Conservation (phyloP, 1,140 invertebrate genomes). For the Formica exsecta region DNA sequence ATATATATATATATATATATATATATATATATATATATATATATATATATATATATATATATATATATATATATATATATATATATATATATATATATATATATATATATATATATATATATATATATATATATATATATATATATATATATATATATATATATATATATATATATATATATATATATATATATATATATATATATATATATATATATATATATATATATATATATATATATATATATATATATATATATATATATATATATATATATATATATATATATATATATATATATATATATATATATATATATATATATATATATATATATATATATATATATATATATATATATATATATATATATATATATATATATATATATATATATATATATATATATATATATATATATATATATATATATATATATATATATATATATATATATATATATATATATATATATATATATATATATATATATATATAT, state of each 20-base stretch:
- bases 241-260: background rate
- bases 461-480: background rate
- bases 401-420: background rate
- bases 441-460: background rate
- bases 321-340: background rate
- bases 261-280: background rate
- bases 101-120: background rate
- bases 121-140: background rate
- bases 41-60: background rate
- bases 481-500: background rate
- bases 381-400: background rate
- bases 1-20: background rate
- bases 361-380: background rate
- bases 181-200: background rate
- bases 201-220: background rate
- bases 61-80: background rate
- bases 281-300: background rate
- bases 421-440: background rate
- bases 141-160: background rate
- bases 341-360: background rate
- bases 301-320: background rate
- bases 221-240: background rate
- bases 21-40: background rate
- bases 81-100: background rate
- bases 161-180: background rate